Base-by-base conservation (phyloP, 2,113 vertebrate species). In the Sinocyclocheilus anshuiensis region DNA sequence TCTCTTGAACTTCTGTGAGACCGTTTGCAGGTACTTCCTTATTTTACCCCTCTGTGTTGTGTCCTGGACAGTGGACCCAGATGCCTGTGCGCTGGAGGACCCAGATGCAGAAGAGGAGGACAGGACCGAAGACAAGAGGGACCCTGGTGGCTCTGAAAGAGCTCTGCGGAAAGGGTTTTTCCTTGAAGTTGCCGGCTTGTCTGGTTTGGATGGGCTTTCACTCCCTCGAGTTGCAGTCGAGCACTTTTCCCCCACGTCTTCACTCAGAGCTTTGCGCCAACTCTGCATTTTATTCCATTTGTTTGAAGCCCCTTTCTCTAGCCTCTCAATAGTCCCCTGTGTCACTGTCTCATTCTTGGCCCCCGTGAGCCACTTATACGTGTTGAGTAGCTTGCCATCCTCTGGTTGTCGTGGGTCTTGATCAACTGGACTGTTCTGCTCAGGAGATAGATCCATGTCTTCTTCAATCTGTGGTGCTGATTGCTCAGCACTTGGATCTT, bases 91-190 rank as follows among this genome's bases (percentile, higher is more conserved):
- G 7, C 89, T 65, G 8, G 88, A 50, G 6, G 91, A 67, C 6
- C 84, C 77, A 45, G 91, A 67, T 1, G 90, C 67, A 13, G 86
- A 74, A 50, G 92, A 83, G 1, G 88, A 13, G 0, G 88, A 59
- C 67, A 84, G 33, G n/a, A 89, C 75, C 0, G 87, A 84, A 74
- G 92, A 2, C 5, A 94, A 90, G 6, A 95, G 87, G 0, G 93
- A 91, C 1, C 94, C 94, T 0, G 94, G 90, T 13, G 97, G 96
- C 2, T 95, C 95, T 0, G 96, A 97, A 57, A 95, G 91, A 12
- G 96, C 97, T 42, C 97, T 93, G 18, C 93, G 95, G 91, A 98
- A 98, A 0, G 97, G 95, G 50, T 97, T 97, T 88, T 95, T 95
- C 0, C 91, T 92, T 18, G 86, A 20, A 0, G 39, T 74, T 11